Evolutionary conservation across 2,797 vertebrate genomes (phyloP).

Genomic region (Gymnopithys bicolor): DNA sequence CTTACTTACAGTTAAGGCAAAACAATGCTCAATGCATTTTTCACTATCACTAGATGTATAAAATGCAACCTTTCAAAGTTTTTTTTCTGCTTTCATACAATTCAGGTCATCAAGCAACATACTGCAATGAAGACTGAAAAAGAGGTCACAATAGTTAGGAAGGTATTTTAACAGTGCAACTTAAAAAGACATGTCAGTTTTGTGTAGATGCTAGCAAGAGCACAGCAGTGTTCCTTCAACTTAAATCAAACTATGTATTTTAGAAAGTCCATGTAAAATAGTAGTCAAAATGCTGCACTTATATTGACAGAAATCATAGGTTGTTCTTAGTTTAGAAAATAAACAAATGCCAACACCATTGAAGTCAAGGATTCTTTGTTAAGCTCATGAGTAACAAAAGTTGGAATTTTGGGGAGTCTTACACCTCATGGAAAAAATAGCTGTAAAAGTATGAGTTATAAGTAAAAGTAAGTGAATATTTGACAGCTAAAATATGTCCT

Average conservation of each 20-base stretch:
- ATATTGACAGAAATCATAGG: neutral
- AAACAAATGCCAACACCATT: neutral
- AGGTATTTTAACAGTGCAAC: neutral
- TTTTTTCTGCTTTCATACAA: neutral
- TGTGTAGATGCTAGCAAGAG: neutral
- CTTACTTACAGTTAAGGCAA: neutral
- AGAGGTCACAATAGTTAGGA: neutral
- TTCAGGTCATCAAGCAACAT: neutral
- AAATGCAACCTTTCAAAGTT: neutral
- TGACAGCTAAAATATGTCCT: neutral
- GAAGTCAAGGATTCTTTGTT: neutral
- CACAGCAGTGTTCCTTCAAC: neutral
- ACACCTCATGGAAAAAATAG: neutral
- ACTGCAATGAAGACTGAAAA: neutral
- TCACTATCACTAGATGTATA: neutral
- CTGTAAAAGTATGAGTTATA: neutral
- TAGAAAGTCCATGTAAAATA: neutral
- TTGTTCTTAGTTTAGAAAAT: neutral
- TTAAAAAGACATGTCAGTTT: neutral
- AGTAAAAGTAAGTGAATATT: neutral
- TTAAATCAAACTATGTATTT: neutral
- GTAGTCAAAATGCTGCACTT: neutral
- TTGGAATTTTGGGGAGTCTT: neutral
- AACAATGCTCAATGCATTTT: neutral
- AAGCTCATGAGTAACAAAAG: neutral